phyloP scores from a whole-genome alignment of 1,140 invertebrate species.

The Lucilia cuprina region DNA sequence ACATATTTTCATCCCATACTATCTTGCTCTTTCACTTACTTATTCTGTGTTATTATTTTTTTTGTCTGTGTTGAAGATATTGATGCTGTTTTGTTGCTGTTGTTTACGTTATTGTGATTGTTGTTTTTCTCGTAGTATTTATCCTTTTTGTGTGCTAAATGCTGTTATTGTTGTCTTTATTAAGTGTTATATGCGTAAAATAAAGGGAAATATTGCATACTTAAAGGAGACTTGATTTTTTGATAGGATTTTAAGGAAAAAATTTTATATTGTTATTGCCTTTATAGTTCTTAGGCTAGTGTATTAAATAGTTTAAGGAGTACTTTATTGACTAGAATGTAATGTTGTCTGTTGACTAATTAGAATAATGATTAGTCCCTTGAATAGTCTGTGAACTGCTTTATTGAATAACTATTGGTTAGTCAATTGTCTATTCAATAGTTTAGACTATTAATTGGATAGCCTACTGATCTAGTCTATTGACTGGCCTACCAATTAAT shows the following conservation, averaged over 20 bases:
- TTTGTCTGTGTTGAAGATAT: background rate
- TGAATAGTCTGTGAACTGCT: too few relatives aligned
- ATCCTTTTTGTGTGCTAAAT: conserved; percentile 21
- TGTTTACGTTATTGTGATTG: background rate
- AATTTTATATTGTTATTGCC: too few relatives aligned
- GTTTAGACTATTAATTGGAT: too few relatives aligned
- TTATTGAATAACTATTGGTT: too few relatives aligned
- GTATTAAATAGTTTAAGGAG: too few relatives aligned
- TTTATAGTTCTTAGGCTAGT: too few relatives aligned
- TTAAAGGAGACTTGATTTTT: background rate
- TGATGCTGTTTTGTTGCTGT: conserved; percentile 16
- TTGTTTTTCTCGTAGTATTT: conserved; percentile 5
- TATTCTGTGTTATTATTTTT: background rate
- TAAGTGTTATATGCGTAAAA: conserved; percentile 30
- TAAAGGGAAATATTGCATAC: background rate
- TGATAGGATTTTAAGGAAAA: background rate
- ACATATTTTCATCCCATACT: background rate
- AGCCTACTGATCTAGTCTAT: too few relatives aligned
- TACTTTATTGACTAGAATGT: too few relatives aligned
- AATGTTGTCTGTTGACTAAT: too few relatives aligned
- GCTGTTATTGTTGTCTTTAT: conserved; percentile 35
- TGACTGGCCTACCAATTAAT: too few relatives aligned
- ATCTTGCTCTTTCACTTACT: background rate
- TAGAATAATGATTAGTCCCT: too few relatives aligned
- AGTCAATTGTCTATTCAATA: too few relatives aligned